These are phyloP conservation scores for Microplitis mediator DNA, from an alignment of 1,140 invertebrate genomes.

Conservation along the genomic window DNA sequence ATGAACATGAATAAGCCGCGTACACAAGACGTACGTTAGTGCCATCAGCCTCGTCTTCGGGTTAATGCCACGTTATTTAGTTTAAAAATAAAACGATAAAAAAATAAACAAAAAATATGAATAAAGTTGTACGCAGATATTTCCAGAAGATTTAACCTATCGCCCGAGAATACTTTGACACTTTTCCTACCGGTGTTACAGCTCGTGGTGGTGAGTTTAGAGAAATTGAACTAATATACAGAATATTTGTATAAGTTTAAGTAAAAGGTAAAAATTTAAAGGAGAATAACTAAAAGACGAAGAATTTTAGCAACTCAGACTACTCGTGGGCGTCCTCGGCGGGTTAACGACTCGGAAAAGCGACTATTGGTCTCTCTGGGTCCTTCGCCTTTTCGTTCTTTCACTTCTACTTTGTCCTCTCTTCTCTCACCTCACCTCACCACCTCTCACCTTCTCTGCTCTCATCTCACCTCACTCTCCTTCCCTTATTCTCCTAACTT, in stretches of 20 bases:
- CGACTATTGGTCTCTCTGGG: constrained; percentile 35
- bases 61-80: constrained; percentile 4
- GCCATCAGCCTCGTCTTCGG: constrained; percentile 5
- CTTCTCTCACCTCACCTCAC: not conserved
- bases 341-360: constrained; percentile 39
- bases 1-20: not conserved
- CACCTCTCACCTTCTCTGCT: constrained; percentile 13
- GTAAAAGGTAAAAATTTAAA: not conserved
- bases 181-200: not conserved
- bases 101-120: constrained; percentile 9
- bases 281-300: not conserved
- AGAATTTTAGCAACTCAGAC: constrained; percentile 26
- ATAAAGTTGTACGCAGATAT: not conserved
- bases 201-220: not conserved
- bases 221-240: constrained; percentile 17
- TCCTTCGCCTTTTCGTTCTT: constrained; percentile 32
- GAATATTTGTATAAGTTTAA: constrained; percentile 9
- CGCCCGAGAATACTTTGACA: not conserved
- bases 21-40: not conserved
- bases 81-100: not conserved
- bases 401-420: constrained; percentile 22
- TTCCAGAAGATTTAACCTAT: constrained; percentile 12
- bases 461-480: not conserved
- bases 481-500: not conserved
- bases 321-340: constrained; percentile 32